Conservation (phyloP, 2,797 vertebrate species). For the Cottoperca gobio region DNA sequence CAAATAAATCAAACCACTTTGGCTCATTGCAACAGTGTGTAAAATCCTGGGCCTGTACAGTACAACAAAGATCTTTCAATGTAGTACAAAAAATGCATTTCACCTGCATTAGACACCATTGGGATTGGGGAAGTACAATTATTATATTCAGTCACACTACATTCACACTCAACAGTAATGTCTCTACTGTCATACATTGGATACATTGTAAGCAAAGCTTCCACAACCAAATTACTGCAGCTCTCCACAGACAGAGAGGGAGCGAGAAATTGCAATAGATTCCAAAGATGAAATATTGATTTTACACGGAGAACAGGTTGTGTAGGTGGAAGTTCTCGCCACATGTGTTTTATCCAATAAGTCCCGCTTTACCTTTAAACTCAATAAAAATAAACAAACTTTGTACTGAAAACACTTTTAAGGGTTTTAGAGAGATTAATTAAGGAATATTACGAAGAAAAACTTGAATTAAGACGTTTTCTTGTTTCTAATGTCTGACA, state of each 20-base stretch:
- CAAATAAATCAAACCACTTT: neutral
- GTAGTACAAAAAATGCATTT: neutral
- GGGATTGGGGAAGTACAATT: neutral
- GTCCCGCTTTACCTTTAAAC: neutral
- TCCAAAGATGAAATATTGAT: neutral
- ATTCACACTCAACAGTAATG: no score
- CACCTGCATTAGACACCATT: neutral
- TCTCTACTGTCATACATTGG: no score
- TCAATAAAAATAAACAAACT: neutral
- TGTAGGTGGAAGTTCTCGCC: neutral
- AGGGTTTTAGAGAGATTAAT: neutral
- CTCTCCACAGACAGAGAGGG: no score
- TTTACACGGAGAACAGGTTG: rapidly evolving
- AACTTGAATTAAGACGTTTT: neutral
- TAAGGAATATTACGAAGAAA: neutral
- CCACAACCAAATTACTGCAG: no score
- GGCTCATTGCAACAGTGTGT: no score
- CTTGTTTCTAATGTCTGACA: neutral
- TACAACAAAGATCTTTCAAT: no score
- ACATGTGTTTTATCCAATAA: neutral
- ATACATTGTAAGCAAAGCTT: no score
- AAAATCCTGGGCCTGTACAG: no score
- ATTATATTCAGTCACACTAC: neutral
- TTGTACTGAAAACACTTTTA: neutral
- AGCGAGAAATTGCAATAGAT: neutral